These are phyloP conservation scores for Hylyphantes graminicola DNA, from an alignment of 1,140 invertebrate genomes.

Conservation along the genomic window DNA sequence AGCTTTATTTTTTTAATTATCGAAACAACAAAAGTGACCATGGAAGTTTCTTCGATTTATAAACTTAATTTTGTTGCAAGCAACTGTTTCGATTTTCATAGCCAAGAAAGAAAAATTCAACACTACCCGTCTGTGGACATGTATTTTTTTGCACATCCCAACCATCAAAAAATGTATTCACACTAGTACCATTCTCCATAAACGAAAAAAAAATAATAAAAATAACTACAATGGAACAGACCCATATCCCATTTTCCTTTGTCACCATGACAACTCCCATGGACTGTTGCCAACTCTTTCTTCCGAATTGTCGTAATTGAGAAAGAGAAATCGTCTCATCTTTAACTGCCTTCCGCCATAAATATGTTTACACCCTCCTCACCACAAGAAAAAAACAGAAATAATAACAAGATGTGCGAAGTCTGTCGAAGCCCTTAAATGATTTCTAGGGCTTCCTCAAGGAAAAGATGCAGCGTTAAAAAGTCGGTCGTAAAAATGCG, in stretches of 20 bases:
- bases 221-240: no score
- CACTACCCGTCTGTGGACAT: no score
- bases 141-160: no score
- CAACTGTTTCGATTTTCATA: no score
- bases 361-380: slow-evolving; percentile 52
- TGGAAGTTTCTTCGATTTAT: no score
- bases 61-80: no score
- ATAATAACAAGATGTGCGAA: slow-evolving; percentile 40
- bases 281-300: slow-evolving; percentile 36
- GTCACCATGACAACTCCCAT: neutral
- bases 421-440: slow-evolving; percentile 36
- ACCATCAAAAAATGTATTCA: neutral
- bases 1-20: no score
- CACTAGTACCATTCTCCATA: neutral
- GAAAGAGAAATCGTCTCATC: slow-evolving; percentile 22
- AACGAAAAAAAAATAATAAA: no score
- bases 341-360: neutral
- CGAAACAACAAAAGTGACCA: no score
- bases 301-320: slow-evolving; percentile 41
- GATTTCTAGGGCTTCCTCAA: slow-evolving; percentile 16
- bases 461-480: slow-evolving; percentile 9
- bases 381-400: slow-evolving; percentile 30
- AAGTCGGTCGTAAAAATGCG: slow-evolving; percentile 49
- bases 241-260: no score
- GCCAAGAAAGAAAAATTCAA: no score